phyloP scores from a whole-genome alignment of 2,113 vertebrate genomes.

The Lota lota region DNA sequence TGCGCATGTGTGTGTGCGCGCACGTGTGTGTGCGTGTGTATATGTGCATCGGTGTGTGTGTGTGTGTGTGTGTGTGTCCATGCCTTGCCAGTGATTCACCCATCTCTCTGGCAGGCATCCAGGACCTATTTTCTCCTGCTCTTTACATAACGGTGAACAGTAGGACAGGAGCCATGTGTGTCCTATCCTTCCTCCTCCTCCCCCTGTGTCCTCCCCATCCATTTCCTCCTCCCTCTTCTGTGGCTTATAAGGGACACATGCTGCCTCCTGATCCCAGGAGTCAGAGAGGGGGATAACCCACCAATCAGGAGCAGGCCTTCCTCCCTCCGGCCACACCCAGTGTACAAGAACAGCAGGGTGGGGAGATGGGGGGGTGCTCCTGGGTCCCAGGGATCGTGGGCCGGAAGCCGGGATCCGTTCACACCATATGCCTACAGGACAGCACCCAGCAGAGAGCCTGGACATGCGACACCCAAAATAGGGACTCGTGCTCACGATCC shows the following conservation, averaged over 20 bases:
- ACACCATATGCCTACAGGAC: conserved; percentile 71
- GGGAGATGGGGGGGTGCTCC: conserved; percentile 25
- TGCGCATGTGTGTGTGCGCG: background rate
- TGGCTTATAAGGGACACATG: background rate
- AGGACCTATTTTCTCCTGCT: conserved; percentile 72
- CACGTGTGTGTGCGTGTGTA: background rate
- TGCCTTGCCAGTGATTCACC: conserved; percentile 68
- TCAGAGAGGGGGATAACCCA: conserved; percentile 14
- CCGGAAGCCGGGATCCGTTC: conserved; percentile 49
- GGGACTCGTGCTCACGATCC: conserved; percentile 41
- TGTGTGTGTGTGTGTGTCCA: conserved; percentile 53
- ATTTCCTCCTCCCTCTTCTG: background rate
- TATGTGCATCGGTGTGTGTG: conserved; percentile 26
- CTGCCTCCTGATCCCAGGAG: background rate
- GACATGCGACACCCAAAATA: conserved; percentile 62
- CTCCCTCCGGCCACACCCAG: conserved; percentile 38
- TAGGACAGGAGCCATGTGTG: conserved; percentile 50
- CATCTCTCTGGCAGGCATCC: conserved; percentile 67
- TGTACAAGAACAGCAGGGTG: conserved; percentile 18
- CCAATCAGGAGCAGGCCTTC: conserved; percentile 35
- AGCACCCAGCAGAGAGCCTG: conserved; percentile 60
- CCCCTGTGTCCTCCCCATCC: conserved; percentile 35
- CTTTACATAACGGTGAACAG: conserved; percentile 71
- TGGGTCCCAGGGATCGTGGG: conserved; percentile 37
- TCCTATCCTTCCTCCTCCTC: conserved; percentile 45